Evolutionary conservation across 1,140 invertebrate genomes (phyloP), one percentile per base, ranked within the genome.

Genomic region (Leptinotarsa lineolata): DNA sequence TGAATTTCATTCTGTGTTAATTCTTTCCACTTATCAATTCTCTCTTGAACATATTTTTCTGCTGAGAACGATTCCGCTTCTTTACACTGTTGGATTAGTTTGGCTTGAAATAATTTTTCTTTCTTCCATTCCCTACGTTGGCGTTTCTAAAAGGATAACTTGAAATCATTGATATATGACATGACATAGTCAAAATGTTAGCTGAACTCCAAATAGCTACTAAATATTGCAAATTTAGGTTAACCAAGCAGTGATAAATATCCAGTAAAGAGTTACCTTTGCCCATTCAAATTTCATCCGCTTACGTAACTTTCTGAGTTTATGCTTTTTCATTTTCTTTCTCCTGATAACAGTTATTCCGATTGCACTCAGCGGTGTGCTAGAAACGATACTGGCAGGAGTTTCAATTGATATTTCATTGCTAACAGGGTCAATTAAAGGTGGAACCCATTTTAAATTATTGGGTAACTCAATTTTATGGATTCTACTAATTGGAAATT

Each of bases 241-340:
- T 39, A 39, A 8, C 30, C 8, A 39, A 39, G 30, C 30, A 39
- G 30, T 11, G 11, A 11, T 39, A 11, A 39, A 11, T 39, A 39
- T 39, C 11, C 30, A 39, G 30, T 39, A 11, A 39, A 39, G 30
- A 39, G 8, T 78, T 80, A 89, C 85, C 81, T 92, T 94, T n/a
- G 88, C 88, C 88, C 91, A 92, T 61, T 89, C 86, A 84, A 89
- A 91, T 78, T 90, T 91, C 91, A 94, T 93, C 73, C 85, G 90
- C 81, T 92, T 95, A 70, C 92, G 87, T 30, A 94, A 83, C 84
- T 96, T 96, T 80, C 82, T 91, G 59, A 92, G 85, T 82, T 95
- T 94, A 80, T 96, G 94, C 79, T 91, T 93, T 81, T 92, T 94
- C 91, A 97, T 95, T 85, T 96, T 97, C 48, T 88, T 89, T 61